These are phyloP conservation scores for Trypoxylus dichotomus DNA, from an alignment of 1,140 invertebrate species.

Conservation along the genomic window DNA sequence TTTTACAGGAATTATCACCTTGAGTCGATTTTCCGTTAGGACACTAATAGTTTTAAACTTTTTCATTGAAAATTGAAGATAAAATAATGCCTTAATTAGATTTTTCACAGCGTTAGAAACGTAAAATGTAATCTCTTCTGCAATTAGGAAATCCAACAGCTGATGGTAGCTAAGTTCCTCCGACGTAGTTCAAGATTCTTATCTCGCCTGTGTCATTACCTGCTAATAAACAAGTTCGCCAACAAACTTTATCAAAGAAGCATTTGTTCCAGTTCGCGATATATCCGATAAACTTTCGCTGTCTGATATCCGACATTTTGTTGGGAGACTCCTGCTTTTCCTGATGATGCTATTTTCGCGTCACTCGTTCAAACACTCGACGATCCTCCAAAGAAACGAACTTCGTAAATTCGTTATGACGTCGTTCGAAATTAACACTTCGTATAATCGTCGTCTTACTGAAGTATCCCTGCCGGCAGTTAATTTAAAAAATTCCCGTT, in stretches of 20 bases:
- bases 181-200: neutral
- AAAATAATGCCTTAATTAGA: no score
- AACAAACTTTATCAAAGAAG: neutral
- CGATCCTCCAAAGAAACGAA: neutral
- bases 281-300: neutral
- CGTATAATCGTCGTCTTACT: neutral
- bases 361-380: neutral
- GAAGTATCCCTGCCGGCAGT: neutral
- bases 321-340: neutral
- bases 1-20: no score
- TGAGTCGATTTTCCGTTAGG: no score
- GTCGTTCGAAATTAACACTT: neutral
- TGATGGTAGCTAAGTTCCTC: neutral
- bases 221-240: neutral
- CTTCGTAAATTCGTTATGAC: neutral
- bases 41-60: no score
- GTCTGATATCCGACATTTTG: neutral
- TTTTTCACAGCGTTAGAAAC: no score
- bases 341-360: neutral
- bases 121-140: neutral
- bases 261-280: neutral
- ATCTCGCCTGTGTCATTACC: neutral
- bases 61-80: no score
- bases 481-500: neutral
- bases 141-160: neutral